Evolutionary conservation across 2,113 vertebrate species (phyloP).

Genomic region (Lophura nycthemera): DNA sequence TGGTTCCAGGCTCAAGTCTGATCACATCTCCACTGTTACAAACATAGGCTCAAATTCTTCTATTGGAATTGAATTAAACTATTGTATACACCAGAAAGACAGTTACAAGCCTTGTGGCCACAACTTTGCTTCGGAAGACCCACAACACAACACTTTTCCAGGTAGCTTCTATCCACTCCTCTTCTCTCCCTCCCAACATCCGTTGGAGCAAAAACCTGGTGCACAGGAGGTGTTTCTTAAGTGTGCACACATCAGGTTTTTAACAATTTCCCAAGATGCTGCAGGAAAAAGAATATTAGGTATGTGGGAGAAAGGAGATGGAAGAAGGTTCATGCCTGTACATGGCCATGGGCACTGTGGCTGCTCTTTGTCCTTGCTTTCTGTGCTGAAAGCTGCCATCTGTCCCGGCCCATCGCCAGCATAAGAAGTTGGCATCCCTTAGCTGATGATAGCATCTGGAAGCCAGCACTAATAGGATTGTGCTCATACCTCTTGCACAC

Average conservation of each 20-base stretch:
- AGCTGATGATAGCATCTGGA: slow-evolving; percentile 10
- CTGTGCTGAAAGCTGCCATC: slow-evolving; percentile 12
- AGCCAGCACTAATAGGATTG: not conserved
- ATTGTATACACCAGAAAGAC: not conserved
- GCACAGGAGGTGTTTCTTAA: not conserved
- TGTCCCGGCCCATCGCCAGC: not conserved
- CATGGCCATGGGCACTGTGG: not conserved
- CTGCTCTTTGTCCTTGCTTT: not conserved
- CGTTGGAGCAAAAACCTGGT: not conserved
- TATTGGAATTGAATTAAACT: not conserved
- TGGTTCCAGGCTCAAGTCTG: not conserved
- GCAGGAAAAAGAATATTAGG: not conserved
- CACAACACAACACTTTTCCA: not conserved
- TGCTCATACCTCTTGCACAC: slow-evolving; percentile 15
- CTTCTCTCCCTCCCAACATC: not conserved
- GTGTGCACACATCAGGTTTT: not conserved
- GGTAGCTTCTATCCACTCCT: not conserved
- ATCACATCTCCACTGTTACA: not conserved
- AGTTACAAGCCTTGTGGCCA: not conserved
- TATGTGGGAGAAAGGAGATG: not conserved
- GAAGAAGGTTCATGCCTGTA: not conserved
- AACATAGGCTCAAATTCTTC: not conserved
- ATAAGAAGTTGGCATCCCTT: not conserved
- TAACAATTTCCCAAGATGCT: not conserved
- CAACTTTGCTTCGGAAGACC: not conserved